Evolutionary conservation across 2,888 invertebrate species (phyloP).

Genomic region (Parnassius apollo): DNA sequence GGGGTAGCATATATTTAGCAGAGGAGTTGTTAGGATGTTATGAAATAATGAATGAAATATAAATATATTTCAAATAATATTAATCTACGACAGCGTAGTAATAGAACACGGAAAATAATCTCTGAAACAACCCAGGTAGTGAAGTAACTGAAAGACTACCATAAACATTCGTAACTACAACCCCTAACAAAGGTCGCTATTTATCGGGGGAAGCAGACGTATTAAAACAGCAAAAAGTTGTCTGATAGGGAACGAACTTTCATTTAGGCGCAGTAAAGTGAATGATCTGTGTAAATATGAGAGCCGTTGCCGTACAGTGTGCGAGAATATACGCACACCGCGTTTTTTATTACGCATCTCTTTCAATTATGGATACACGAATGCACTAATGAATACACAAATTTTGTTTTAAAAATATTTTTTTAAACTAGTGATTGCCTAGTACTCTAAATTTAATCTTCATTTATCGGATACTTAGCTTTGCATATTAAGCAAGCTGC

Average conservation of each 20-base stretch:
- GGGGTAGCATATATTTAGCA: too few species aligned
- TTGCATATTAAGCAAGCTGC: too few species aligned
- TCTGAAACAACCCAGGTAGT: constrained; percentile 32
- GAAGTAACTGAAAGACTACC: constrained; percentile 45
- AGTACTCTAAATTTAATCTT: too few species aligned
- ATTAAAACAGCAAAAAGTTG: constrained; percentile 54
- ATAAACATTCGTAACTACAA: constrained; percentile 57
- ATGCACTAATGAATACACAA: constrained; percentile 4
- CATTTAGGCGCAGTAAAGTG: constrained; percentile 40
- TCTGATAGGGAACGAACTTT: constrained; percentile 29
- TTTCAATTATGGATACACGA: neutral
- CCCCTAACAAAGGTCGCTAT: constrained; percentile 62
- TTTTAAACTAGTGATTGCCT: too few species aligned
- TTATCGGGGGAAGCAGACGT: constrained; percentile 56
- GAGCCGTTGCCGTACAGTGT: constrained; percentile 6
- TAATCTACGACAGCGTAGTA: neutral
- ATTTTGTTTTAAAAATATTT: neutral
- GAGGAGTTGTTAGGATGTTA: too few species aligned
- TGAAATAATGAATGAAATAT: too few species aligned
- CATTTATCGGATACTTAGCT: too few species aligned
- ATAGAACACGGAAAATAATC: constrained; percentile 17
- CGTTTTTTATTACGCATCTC: constrained; percentile 1
- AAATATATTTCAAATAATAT: too few species aligned
- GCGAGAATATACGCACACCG: constrained; percentile 5
- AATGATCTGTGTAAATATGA: constrained; percentile 38